Conservation (phyloP, 2,888 invertebrate species). For the Muschampia plurimacula region DNA sequence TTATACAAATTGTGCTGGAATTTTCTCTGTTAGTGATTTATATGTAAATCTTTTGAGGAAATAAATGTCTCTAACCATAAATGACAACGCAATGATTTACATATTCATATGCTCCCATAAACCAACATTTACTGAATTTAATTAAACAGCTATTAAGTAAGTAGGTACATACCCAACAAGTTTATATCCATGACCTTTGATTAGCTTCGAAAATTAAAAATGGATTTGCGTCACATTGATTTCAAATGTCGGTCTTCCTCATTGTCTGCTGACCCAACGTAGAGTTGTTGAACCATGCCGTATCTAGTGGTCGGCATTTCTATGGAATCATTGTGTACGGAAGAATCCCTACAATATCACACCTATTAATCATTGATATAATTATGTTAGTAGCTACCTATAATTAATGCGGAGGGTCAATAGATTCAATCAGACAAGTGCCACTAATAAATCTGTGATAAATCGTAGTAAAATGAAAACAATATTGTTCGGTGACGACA, state of each 20-base stretch:
- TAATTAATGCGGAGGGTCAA: not conserved
- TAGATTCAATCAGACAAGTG: not conserved
- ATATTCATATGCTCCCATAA: not conserved
- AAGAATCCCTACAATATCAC: conserved; percentile 61
- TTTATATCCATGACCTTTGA: conserved; percentile 1
- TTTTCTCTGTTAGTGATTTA: no score
- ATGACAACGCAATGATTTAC: not conserved
- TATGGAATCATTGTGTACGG: conserved; percentile 66
- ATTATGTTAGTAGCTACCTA: not conserved
- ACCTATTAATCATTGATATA: conserved; percentile 1
- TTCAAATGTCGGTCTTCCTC: conserved; percentile 40
- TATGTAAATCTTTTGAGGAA: no score
- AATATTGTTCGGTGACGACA: no score
- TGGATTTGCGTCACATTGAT: conserved; percentile 19
- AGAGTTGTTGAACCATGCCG: conserved; percentile 60
- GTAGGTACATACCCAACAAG: not conserved
- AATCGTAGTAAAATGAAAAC: no score
- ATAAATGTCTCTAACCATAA: no score
- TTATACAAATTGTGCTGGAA: no score
- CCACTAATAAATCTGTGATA: not conserved
- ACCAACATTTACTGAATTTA: not conserved
- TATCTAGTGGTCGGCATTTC: conserved; percentile 58
- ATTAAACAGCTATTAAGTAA: not conserved
- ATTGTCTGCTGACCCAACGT: conserved; percentile 55
- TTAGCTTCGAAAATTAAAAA: not conserved